Conservation (phyloP, 2,888 invertebrate species). For the Apodemia mormo region DNA sequence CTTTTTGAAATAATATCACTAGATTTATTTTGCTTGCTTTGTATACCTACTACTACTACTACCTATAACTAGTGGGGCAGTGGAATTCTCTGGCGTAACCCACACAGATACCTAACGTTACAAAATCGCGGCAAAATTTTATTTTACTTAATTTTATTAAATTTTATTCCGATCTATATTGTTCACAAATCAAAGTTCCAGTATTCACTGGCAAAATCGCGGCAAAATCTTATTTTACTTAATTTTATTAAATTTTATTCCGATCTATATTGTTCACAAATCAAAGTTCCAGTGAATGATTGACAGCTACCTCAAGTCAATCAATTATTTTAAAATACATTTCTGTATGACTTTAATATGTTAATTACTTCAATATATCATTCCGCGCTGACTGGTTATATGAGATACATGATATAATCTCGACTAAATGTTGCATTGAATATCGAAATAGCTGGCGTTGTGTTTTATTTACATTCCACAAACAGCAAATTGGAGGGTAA, state of each 20-base stretch:
- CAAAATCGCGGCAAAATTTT: too few relatives aligned
- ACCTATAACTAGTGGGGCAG: too few relatives aligned
- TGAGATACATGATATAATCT: not conserved
- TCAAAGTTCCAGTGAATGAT: not conserved
- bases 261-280: not conserved
- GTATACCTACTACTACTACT: too few relatives aligned
- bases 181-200: not conserved
- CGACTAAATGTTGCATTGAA: not conserved
- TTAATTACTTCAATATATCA: conserved; percentile 6
- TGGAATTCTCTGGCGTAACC: too few relatives aligned
- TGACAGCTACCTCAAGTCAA: not conserved
- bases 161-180: not conserved
- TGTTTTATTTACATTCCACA: not conserved
- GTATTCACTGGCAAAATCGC: too few relatives aligned
- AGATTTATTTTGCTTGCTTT: too few relatives aligned
- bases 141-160: too few relatives aligned
- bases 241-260: too few relatives aligned
- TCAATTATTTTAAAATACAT: conserved; percentile 6
- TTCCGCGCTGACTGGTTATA: not conserved
- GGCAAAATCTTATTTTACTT: too few relatives aligned
- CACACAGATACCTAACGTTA: too few relatives aligned
- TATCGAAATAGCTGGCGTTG: not conserved
- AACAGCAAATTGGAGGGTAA: not conserved
- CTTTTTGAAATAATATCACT: too few relatives aligned
- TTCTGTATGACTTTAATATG: conserved; percentile 13